Percentiles rank a stretch among this genome's conserved stretches.
Conservation (phyloP, 2,113 vertebrate genomes). For the Ictidomys tridecemlineatus region DNA sequence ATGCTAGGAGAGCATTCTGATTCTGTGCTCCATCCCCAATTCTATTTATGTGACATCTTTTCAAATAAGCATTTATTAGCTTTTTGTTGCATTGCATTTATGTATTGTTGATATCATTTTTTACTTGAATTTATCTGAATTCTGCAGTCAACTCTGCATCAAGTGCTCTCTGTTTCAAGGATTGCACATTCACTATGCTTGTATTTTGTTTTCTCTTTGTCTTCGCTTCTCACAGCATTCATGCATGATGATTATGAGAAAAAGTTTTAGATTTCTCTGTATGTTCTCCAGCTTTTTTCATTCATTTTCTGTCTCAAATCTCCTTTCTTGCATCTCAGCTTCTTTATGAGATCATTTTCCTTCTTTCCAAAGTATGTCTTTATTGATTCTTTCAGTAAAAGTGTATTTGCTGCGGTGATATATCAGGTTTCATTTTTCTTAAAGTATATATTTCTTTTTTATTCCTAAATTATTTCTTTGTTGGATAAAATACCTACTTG, state of each 20-base stretch:
- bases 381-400: background rate
- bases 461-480: constrained; percentile 5
- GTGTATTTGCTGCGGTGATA: background rate
- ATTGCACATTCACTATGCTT: background rate
- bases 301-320: background rate
- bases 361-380: background rate
- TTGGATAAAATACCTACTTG: background rate
- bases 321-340: background rate
- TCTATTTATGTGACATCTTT: too few species aligned
- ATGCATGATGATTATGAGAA: background rate
- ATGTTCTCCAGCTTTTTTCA: background rate
- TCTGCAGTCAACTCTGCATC: background rate
- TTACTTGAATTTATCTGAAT: background rate
- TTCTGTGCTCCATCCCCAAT: too few species aligned
- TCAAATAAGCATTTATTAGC: background rate
- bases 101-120: background rate
- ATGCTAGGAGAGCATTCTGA: too few species aligned
- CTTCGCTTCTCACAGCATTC: background rate
- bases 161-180: background rate
- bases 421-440: background rate
- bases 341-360: background rate
- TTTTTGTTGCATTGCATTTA: background rate
- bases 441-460: background rate
- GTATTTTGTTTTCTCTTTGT: background rate
- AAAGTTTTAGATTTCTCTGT: background rate